Conservation (phyloP, 35 echinoderm and acorn worm species). For the Hemicentrotus pulcherrimus region DNA sequence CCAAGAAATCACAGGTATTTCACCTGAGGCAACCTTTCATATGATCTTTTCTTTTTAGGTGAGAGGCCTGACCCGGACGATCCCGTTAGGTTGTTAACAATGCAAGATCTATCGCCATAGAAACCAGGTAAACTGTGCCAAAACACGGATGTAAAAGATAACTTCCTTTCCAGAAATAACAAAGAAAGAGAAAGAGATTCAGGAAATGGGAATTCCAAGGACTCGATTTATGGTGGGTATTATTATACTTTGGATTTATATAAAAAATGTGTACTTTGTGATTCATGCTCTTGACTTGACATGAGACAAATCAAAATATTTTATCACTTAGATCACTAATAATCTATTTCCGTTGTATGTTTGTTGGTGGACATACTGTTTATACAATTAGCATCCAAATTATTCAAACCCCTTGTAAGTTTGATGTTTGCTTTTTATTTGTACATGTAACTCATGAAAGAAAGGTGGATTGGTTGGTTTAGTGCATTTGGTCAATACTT, state of each 20-base stretch:
- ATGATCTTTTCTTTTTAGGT: not conserved
- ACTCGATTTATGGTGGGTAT: not conserved
- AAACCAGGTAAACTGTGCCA: not conserved
- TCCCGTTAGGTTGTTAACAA: not conserved
- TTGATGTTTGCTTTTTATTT: too few relatives aligned
- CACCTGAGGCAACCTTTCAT: not conserved
- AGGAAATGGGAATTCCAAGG: not conserved
- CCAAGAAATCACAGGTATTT: not conserved
- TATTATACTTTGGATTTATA: not conserved
- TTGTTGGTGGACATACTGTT: too few relatives aligned
- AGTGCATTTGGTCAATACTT: too few relatives aligned
- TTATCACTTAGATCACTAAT: too few relatives aligned
- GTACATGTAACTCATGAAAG: too few relatives aligned
- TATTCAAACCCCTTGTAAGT: too few relatives aligned
- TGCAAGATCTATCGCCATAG: not conserved
- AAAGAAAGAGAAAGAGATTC: not conserved
- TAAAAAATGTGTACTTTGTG: not conserved
- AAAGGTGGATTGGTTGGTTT: too few relatives aligned
- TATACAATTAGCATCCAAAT: too few relatives aligned
- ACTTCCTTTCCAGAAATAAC: not conserved
- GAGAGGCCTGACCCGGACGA: not conserved
- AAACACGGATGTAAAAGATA: not conserved
- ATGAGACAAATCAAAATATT: too few relatives aligned
- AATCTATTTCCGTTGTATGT: too few relatives aligned
- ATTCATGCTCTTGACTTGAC: too few relatives aligned